Percentiles rank a stretch among this genome's conserved stretches.
These are phyloP conservation scores for Melinaea marsaeus DNA, from an alignment of 2,888 invertebrate genomes.

Conservation along the genomic window DNA sequence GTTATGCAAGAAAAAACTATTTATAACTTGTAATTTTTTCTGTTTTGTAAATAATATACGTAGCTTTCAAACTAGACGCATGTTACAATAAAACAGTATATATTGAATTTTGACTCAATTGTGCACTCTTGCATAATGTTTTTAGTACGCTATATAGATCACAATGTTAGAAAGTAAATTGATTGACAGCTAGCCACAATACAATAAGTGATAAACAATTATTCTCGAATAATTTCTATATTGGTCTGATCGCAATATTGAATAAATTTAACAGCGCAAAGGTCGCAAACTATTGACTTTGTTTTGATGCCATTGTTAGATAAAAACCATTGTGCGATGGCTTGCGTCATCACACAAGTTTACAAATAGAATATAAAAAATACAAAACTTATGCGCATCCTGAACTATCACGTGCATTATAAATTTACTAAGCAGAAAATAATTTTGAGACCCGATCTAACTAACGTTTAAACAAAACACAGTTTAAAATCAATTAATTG, in stretches of 20 bases:
- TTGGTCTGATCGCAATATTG: conserved; percentile 52
- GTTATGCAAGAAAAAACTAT: conserved; percentile 32
- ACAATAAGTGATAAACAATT: conserved; percentile 66
- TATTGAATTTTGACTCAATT: conserved; percentile 19
- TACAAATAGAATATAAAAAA: conserved; percentile 8
- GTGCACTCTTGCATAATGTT: conserved; percentile 43
- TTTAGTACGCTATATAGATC: conserved; percentile 54
- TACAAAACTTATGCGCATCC: background rate
- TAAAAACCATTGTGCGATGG: conserved; percentile 45
- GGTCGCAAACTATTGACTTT: conserved; percentile 69
- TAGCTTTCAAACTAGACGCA: no score
- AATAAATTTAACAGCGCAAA: conserved; percentile 63
- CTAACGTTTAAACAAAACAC: no score
- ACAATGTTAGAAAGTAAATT: conserved; percentile 63
- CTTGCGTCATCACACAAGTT: conserved; percentile 46
- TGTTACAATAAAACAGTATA: no score
- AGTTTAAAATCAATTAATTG: background rate
- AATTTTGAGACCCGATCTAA: no score
- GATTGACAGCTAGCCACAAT: conserved; percentile 67
- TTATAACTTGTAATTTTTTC: conserved; percentile 3
- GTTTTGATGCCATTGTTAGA: conserved; percentile 70
- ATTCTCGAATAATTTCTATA: conserved; percentile 64
- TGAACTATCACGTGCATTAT: background rate
- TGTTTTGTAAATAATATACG: background rate
- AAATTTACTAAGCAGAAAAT: no score